Base-by-base conservation (phyloP, 2,888 invertebrate species). In the Labia minor region DNA sequence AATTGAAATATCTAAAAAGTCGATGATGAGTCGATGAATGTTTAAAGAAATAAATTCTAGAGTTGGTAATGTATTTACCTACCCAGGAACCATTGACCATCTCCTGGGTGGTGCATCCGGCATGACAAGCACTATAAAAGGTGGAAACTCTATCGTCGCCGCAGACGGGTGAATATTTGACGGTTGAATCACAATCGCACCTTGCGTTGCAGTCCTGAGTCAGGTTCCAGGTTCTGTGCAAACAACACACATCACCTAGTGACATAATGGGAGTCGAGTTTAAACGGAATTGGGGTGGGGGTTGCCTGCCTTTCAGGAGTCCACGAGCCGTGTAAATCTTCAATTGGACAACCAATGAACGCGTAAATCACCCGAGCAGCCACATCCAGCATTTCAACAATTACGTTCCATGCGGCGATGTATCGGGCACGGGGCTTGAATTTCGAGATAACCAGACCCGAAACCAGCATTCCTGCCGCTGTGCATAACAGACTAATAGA, bases 51-150 rank as follows among this genome's bases (percentile, higher is more conserved):
- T n/a, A n/a, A n/a, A n/a, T n/a, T n/a, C n/a, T n/a, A n/a, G n/a
- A n/a, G n/a, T n/a, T n/a, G n/a, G n/a, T n/a, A n/a, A n/a, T n/a
- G n/a, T 26, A 3, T 37, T n/a, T 20, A 66, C 65, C 67, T 65
- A 73, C 72, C 69, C 69, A 68, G 1, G 70, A 70, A 6, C 70
- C 71, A 21, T 71, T 68, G 19, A 70, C 11, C 6, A 65, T 62
- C 11, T 21, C 37, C 3, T 61, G 33, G 6, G 68, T 19, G 11
- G 67, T 68, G 70, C 81, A 82, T 0, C 81, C 82, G 4, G 81
- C 82, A 69, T 78, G 78, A 70, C 82, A 82, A 0, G 81, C 79
- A 0, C 80, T 80, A 71, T 79, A 81, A 71, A 76, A 81, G 6
- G 77, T 77, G 0, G 74, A 72, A 10, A 62, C 68, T 16, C 72